Conservation (phyloP, 2,888 invertebrate genomes). For the Calephelis perditalis region DNA sequence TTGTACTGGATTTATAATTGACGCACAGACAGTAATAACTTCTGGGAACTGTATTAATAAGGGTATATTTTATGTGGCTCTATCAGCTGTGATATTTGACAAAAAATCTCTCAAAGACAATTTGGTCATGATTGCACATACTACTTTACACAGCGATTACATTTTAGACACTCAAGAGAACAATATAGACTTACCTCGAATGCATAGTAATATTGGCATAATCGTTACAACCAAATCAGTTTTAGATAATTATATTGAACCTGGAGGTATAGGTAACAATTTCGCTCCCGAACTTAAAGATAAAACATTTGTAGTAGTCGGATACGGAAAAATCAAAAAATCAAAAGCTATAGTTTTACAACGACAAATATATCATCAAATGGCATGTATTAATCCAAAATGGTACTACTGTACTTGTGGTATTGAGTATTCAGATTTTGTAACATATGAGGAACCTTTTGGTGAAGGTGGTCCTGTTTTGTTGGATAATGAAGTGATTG, state of each 20-base stretch:
- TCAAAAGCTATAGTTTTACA: slow-evolving; percentile 39
- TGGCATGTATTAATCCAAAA: slow-evolving; percentile 49
- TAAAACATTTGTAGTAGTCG: slow-evolving; percentile 40
- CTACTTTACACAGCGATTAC: slow-evolving; percentile 44
- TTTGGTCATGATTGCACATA: slow-evolving; percentile 39
- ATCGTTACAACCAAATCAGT: slow-evolving; percentile 40
- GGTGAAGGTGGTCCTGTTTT: slow-evolving; percentile 55
- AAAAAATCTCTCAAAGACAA: slow-evolving; percentile 33
- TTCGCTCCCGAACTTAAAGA: slow-evolving; percentile 43
- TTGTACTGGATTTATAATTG: slow-evolving; percentile 51
- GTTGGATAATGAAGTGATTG: slow-evolving; percentile 41
- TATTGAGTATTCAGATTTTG: slow-evolving; percentile 35
- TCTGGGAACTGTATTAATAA: slow-evolving; percentile 46
- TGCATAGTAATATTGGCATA: slow-evolving; percentile 55
- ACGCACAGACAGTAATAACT: slow-evolving; percentile 46
- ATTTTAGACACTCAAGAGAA: slow-evolving; percentile 35
- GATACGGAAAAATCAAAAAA: slow-evolving; percentile 41
- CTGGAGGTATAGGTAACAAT: slow-evolving; percentile 41
- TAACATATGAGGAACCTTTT: slow-evolving; percentile 40
- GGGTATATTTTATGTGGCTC: slow-evolving; percentile 40
- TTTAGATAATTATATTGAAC: slow-evolving; percentile 38
- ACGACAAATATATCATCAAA: slow-evolving; percentile 43
- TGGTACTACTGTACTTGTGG: slow-evolving; percentile 63
- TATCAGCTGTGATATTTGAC: slow-evolving; percentile 42
- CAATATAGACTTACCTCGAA: slow-evolving; percentile 38